Base-by-base conservation (phyloP, 2,113 vertebrate species). In the Oryzias celebensis region DNA sequence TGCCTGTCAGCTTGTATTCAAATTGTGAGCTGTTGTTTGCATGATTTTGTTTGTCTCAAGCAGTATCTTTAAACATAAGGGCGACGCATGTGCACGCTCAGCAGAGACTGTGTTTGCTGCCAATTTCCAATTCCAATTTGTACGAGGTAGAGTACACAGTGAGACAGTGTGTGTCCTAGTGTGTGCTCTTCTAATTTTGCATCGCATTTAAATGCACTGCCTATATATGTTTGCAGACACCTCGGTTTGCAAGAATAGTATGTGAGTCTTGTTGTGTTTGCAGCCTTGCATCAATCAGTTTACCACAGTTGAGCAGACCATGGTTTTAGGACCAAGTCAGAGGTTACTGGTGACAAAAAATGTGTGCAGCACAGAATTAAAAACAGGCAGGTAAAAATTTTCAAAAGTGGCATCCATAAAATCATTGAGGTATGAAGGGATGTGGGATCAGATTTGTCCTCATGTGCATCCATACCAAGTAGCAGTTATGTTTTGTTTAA, bases 401-500 rank as follows among this genome's bases (percentile, higher is more conserved):
- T 1, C 12, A 36, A 36, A 10, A 36, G 3, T 36, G 36, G 36
- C 12, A 10, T 36, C 36, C 36, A 36, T 36, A 36, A 36, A 36
- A 36, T 36, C 10, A 10, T 36, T 36, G 36, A 10, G 68, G 81
- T 56, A 71, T 75, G 55, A 64, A 80, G 76, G 82, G 78, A 70
- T 71, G 68, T 84, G 58, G 78, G 53, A 0, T 0, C 52, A 79
- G 62, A 55, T 66, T 69, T 83, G 81, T 81, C 52, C 54, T 51
- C 16, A 2, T 78, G 71, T 82, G 74, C 55, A 73, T 81, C 77
- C 31, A 78, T 75, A 65, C 69, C 52, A 68, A 67, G 81, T 83
- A 79, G 72, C 81, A 87, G 82, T 86, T 82, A 44, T 54, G 55
- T 78, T 86, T 75, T 88, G 71, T 67, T 88, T 92, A 90, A 90